A percentile compares a stretch with the other conserved stretches of the same genome.
These are phyloP conservation scores for Sitophilus oryzae DNA, from an alignment of 1,140 invertebrate genomes.

Conservation along the genomic window DNA sequence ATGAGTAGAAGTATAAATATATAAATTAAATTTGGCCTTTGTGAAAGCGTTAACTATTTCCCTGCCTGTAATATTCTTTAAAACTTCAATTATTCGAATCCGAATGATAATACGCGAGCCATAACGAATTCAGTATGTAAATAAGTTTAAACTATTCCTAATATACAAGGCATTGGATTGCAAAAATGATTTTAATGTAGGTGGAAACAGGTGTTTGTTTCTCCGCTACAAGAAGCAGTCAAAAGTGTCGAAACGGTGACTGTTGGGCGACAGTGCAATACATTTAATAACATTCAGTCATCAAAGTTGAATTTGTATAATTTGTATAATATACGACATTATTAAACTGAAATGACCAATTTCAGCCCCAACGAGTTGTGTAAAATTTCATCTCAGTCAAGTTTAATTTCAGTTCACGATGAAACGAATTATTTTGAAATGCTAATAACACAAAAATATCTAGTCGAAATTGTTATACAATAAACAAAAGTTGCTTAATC, in stretches of 20 bases:
- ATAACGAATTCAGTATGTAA: background rate
- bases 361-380: background rate
- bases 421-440: background rate
- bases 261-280: background rate
- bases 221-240: constrained; percentile 2
- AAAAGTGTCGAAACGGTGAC: background rate
- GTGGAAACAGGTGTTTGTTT: constrained; percentile 7
- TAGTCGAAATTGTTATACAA: background rate
- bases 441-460: background rate
- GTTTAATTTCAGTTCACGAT: background rate
- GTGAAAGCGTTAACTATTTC: no score
- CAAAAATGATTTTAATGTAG: constrained; percentile 4
- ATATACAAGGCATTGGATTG: background rate
- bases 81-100: background rate
- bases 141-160: background rate
- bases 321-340: background rate
- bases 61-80: no score
- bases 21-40: no score
- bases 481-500: background rate
- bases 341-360: background rate
- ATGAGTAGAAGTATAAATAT: no score
- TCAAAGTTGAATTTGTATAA: background rate
- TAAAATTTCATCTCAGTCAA: background rate
- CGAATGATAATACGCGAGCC: background rate
- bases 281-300: background rate